Evolutionary conservation across 2,888 invertebrate genomes (phyloP), one percentile per base, ranked within the genome.

Genomic region (Rhyacophila evoluta): DNA sequence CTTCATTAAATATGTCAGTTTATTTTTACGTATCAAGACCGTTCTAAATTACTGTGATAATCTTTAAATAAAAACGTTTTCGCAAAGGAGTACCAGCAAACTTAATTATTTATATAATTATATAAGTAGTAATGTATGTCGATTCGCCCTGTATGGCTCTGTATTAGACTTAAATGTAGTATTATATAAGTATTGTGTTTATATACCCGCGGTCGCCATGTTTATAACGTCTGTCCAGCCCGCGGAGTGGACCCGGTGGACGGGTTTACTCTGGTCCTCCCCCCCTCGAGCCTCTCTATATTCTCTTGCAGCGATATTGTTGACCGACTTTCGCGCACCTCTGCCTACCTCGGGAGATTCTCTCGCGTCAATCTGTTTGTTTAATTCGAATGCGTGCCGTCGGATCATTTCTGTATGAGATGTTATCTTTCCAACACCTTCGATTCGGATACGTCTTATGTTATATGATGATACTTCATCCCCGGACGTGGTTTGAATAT

Each of bases 271-370:
- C 8, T 25, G 25, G 19, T 55, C 55, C 19, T 55, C 25, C 0
- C 55, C 55, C 55, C 55, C 19, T 19, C 55, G 19, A n/a, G 55
- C 55, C 5, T 10, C 55, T 15, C 19, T 33, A 2, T 19, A 19
- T 55, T 55, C 19, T 25, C 55, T n/a, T 55, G 55, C 55, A 55
- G 15, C 55, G 19, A 55, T 19, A 12, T 55, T 55, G 69, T 33
- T 69, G 55, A 28, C 69, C 69, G 69, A 69, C 69, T 69, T 33
- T 28, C 69, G 28, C 69, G 29, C 69, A 33, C 28, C 69, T 69
- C 69, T 25, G 68, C 68, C 68, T 68, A 68, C 28, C 68, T 68
- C 27, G 28, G 69, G 29, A 69, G 29, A 33, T 33, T 69, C 33
- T 29, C 33, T 33, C 69, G 69, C 28, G 15, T 69, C 69, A 33